phyloP scores from a whole-genome alignment of 2,888 invertebrate genomes.

The Schrankia costaestrigalis region DNA sequence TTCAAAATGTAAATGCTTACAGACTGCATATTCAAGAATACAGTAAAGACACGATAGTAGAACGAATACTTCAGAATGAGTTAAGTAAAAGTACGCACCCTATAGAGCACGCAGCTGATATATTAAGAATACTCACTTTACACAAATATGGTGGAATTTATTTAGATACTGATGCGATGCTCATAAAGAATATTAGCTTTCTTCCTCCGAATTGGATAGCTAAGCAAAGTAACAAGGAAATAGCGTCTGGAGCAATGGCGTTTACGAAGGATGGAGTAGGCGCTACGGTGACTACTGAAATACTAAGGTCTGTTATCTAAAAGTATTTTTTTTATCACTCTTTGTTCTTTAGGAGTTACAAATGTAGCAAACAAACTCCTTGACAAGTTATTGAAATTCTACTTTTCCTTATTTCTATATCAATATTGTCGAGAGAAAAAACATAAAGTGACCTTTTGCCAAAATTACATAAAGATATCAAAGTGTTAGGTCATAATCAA shows the following conservation, averaged over 20 bases:
- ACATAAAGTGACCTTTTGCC: background rate
- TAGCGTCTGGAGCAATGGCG: conserved; percentile 18
- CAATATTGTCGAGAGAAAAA: background rate
- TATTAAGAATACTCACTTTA: conserved; percentile 27
- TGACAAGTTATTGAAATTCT: no score
- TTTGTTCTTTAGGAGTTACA: background rate
- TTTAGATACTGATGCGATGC: conserved; percentile 27
- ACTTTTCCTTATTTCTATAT: no score
- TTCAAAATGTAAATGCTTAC: conserved; percentile 18
- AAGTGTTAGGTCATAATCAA: background rate
- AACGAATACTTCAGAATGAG: conserved; percentile 3
- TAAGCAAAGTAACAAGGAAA: conserved; percentile 8
- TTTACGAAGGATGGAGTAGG: conserved; percentile 21
- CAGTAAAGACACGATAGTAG: conserved; percentile 9
- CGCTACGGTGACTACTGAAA: conserved; percentile 4
- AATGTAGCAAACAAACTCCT: background rate
- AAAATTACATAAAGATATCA: no score
- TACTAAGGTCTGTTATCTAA: no score
- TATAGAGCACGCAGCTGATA: conserved; percentile 20
- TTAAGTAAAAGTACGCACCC: background rate
- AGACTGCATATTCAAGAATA: conserved; percentile 18
- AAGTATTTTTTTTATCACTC: conserved; percentile 4
- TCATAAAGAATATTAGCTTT: conserved; percentile 22
- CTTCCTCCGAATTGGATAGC: conserved; percentile 27
- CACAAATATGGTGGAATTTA: conserved; percentile 29